A percentile compares a stretch with the other conserved stretches of the same genome.
phyloP scores from a whole-genome alignment of 2,113 vertebrate species.

The Parus major region DNA sequence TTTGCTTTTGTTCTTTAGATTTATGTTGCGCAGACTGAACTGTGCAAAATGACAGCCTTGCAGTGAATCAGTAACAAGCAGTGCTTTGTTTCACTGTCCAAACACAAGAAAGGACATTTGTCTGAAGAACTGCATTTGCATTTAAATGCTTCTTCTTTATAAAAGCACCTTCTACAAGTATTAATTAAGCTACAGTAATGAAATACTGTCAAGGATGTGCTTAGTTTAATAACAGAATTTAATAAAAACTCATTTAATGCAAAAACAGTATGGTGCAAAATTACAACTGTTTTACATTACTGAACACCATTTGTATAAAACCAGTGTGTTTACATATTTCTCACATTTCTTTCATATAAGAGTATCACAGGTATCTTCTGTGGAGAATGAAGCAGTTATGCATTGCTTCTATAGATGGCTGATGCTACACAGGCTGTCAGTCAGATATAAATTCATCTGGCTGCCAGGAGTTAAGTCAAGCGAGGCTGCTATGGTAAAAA shows the following conservation, averaged over 20 bases:
- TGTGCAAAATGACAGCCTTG: not conserved
- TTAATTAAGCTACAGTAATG: not conserved
- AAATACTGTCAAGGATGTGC: not conserved
- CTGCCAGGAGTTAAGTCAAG: not conserved
- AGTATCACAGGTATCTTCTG: not conserved
- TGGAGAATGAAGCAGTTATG: not conserved
- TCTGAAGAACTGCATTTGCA: not conserved
- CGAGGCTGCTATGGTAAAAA: not conserved
- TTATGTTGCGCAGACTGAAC: not conserved
- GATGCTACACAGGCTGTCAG: not conserved
- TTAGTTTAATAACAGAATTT: not conserved
- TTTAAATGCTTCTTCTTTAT: slow-evolving; percentile 1
- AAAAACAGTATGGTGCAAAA: not conserved
- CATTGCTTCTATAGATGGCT: not conserved
- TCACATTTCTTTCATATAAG: not conserved
- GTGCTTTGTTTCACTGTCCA: slow-evolving; percentile 14
- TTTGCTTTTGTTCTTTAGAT: slow-evolving; percentile 18
- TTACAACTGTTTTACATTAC: not conserved
- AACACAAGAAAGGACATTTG: slow-evolving; percentile 14
- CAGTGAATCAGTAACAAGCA: slow-evolving; percentile 6
- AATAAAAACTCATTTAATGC: not conserved
- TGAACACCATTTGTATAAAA: not conserved
- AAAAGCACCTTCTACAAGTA: slow-evolving; percentile 13
- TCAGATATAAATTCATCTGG: not conserved
- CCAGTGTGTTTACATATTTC: not conserved